Percentiles rank a stretch among this genome's conserved stretches.
Conservation (phyloP, 1,140 invertebrate species). For the Drosophila kurseongensis region DNA sequence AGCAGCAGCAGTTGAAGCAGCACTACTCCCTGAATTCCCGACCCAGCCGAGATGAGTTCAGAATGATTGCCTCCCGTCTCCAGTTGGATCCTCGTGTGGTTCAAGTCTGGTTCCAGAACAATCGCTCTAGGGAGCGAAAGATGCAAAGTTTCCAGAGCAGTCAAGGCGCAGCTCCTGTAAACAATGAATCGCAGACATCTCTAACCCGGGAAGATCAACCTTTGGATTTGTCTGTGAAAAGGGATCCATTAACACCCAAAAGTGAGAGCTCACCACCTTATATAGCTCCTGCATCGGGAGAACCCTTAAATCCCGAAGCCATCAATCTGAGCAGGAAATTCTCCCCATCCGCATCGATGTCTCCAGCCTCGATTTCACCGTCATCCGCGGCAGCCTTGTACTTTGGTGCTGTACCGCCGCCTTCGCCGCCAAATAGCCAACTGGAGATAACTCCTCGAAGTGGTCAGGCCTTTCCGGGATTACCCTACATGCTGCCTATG, state of each 20-base stretch:
- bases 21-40: slow-evolving; percentile 95
- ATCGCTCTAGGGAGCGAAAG: slow-evolving; percentile 94
- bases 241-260: slow-evolving; percentile 84
- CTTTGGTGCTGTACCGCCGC: slow-evolving; percentile 57
- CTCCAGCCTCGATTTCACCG: slow-evolving; percentile 67
- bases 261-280: slow-evolving; percentile 87
- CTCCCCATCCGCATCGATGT: slow-evolving; percentile 85
- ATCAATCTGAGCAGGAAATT: slow-evolving; percentile 90
- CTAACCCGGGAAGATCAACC: slow-evolving; percentile 89
- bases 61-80: slow-evolving; percentile 94
- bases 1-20: slow-evolving; percentile 93
- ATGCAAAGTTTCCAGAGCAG: slow-evolving; percentile 84
- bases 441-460: slow-evolving; percentile 84
- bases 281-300: slow-evolving; percentile 73
- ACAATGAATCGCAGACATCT: slow-evolving; percentile 11
- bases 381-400: slow-evolving; percentile 70
- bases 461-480: slow-evolving; percentile 71
- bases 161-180: background rate
- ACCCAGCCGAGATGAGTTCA: slow-evolving; percentile 96
- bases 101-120: slow-evolving; percentile 99
- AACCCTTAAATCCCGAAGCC: slow-evolving; percentile 86
- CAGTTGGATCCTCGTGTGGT: slow-evolving; percentile 96
- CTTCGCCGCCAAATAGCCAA: slow-evolving; percentile 71
- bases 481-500: slow-evolving; percentile 86
- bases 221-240: slow-evolving; percentile 94